These are phyloP conservation scores for Leucoma salicis DNA, from an alignment of 2,888 invertebrate species.

Conservation along the genomic window DNA sequence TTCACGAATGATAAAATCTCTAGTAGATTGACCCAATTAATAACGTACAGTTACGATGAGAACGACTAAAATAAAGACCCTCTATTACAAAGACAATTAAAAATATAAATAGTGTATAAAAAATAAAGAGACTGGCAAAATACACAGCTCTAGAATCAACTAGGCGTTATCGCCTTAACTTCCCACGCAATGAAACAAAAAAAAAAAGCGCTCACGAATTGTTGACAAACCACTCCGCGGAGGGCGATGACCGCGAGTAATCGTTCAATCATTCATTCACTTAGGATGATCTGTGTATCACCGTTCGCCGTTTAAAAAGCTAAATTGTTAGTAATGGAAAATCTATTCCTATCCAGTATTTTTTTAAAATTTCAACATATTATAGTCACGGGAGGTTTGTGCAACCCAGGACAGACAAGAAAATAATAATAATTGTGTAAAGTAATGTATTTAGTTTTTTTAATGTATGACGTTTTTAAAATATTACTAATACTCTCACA, in stretches of 20 bases:
- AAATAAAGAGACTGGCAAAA: not conserved
- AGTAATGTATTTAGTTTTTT: too few relatives aligned
- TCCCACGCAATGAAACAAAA: conserved; percentile 29
- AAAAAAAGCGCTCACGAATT: conserved; percentile 30
- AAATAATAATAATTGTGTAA: too few relatives aligned
- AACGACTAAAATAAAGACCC: not conserved
- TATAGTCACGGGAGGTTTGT: too few relatives aligned
- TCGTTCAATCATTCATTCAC: conserved; percentile 35
- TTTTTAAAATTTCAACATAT: too few relatives aligned
- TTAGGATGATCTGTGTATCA: conserved; percentile 13
- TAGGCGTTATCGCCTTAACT: conserved; percentile 17
- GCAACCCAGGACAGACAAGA: too few relatives aligned
- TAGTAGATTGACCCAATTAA: not conserved
- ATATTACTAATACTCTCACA: too few relatives aligned
- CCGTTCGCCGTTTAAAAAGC: not conserved
- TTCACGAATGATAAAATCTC: too few relatives aligned
- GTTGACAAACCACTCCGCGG: conserved; percentile 35
- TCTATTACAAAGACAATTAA: not conserved
- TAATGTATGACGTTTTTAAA: too few relatives aligned
- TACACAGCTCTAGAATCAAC: conserved; percentile 1
- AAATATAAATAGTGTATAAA: not conserved
- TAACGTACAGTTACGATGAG: not conserved
- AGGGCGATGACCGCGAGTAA: conserved; percentile 29
- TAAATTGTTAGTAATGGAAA: too few relatives aligned
- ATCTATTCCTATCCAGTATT: too few relatives aligned